These are phyloP conservation scores for Hirtodrosophila duncani DNA, from an alignment of 2,888 invertebrate species.

Conservation along the genomic window DNA sequence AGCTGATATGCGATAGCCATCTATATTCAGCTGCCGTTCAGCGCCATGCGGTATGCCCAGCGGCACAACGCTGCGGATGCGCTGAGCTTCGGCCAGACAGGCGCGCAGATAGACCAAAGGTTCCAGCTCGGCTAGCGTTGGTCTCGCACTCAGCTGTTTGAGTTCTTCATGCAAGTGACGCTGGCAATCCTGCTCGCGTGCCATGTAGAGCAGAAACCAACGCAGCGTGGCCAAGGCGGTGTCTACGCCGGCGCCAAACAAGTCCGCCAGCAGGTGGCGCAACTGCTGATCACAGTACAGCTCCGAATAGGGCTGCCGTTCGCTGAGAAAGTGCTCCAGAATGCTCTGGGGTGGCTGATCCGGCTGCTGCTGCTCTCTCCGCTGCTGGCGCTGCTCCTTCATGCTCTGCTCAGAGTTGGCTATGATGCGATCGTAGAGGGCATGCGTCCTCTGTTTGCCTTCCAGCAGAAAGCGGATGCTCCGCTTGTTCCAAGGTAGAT, in stretches of 20 bases:
- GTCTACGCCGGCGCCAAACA: conserved; percentile 92
- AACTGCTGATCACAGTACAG: conserved; percentile 79
- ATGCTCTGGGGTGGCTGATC: conserved; percentile 76
- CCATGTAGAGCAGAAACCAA: conserved; percentile 90
- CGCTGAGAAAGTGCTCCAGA: conserved; percentile 83
- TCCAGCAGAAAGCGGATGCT: conserved; percentile 83
- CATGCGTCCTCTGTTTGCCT: conserved; percentile 86
- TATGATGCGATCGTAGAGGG: conserved; percentile 84
- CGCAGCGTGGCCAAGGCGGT: conserved; percentile 88
- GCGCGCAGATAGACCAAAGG: conserved; percentile 79
- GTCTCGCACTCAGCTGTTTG: conserved; percentile 23
- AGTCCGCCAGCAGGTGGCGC: conserved; percentile 86
- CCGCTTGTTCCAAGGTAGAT: conserved; percentile 81
- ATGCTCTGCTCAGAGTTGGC: conserved; percentile 79
- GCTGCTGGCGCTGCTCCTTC: conserved; percentile 6
- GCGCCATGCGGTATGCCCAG: conserved; percentile 92
- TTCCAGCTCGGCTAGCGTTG: conserved; percentile 69
- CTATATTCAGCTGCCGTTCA: conserved; percentile 79
- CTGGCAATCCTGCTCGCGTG: conserved; percentile 83
- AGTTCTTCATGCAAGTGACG: conserved; percentile 73
- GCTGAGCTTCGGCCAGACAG: conserved; percentile 87
- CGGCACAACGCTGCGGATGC: conserved; percentile 88
- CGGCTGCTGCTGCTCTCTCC: conserved; percentile 3
- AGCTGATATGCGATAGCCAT: conserved; percentile 83
- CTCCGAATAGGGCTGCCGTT: conserved; percentile 77